Evolutionary conservation across 2,797 vertebrate species (phyloP), one percentile per base, ranked within the genome.

Genomic region (Rhyacichthys aspro): DNA sequence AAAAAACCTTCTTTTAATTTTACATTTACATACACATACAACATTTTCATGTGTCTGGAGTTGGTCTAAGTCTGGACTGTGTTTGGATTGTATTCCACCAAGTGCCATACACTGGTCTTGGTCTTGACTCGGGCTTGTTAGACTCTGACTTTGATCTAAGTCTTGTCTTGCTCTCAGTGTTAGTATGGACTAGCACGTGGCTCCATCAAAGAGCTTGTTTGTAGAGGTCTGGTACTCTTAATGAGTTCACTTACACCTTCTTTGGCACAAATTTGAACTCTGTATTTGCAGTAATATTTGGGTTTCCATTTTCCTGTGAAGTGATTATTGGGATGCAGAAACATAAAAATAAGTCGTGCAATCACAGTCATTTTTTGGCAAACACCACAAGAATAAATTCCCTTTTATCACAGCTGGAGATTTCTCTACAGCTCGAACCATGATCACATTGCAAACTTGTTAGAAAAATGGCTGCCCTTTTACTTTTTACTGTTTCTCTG

Each of bases 401-500:
- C 48, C 38, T 44, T 55, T 71, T 42, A 56, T 70, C 45, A 61
- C 11, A 34, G 67, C n/a, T 19, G 12, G 32, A 9, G 8, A 37
- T 41, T 55, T 8, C 34, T 9, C n/a, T 5, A 43, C 7, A 14
- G 32, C 74, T 23, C 38, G 28, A 63, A 18, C 53, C 37, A 4
- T 28, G 49, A 66, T 59, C 14, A 15, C 43, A 44, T 43, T 52
- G 49, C 19, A 62, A 64, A 68, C 11, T 15, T 61, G 52, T 62
- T 57, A 53, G 46, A 66, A 64, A 67, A 69, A 75, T 33, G 36
- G 11, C 15, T 38, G 59, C 7, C n/a, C 9, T 70, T 63, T 44
- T 49, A 14, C 38, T 67, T 54, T 63, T n/a, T n/a, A n/a, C 69
- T 76, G 43, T 64, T 77, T 42, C 36, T 74, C 10, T 34, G 57